These are phyloP conservation scores for Phania funesta DNA, from an alignment of 2,888 invertebrate species.

Conservation along the genomic window DNA sequence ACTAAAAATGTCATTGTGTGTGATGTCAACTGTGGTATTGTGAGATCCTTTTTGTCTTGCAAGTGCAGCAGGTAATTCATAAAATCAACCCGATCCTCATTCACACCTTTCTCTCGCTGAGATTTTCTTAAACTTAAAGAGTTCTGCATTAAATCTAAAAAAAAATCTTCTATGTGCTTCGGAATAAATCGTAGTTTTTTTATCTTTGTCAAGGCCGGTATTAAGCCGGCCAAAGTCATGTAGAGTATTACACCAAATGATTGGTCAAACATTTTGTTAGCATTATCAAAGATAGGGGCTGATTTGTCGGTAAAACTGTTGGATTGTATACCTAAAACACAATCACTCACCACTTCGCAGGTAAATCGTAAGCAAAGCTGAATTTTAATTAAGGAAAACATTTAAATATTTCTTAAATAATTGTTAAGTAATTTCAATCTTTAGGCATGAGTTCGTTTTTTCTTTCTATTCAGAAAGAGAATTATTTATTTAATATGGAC, in stretches of 20 bases:
- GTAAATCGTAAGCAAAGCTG: constrained; percentile 77
- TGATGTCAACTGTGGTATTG: constrained; percentile 70
- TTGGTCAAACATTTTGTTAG: constrained; percentile 74
- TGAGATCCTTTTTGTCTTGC: constrained; percentile 74
- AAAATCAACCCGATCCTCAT: constrained; percentile 74
- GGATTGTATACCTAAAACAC: constrained; percentile 80
- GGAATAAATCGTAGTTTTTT: constrained; percentile 70
- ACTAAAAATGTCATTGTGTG: constrained; percentile 77
- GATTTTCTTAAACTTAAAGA: constrained; percentile 71
- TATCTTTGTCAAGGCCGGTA: constrained; percentile 73
- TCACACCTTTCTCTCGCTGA: constrained; percentile 54
- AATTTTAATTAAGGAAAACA: neutral
- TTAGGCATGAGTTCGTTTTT: too few relatives aligned
- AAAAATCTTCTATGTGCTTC: constrained; percentile 83
- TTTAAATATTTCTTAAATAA: neutral
- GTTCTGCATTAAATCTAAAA: constrained; percentile 72
- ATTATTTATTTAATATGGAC: too few relatives aligned
- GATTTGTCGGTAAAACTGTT: constrained; percentile 76
- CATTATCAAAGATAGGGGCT: constrained; percentile 74
- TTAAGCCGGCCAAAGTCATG: constrained; percentile 70
- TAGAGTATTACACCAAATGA: constrained; percentile 70
- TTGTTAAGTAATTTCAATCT: too few relatives aligned
- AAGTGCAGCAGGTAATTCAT: constrained; percentile 76
- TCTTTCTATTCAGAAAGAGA: too few relatives aligned
- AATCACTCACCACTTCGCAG: constrained; percentile 80